Evolutionary conservation across 2,797 vertebrate genomes (phyloP).

Genomic region (Notoglanidium macrostoma): DNA sequence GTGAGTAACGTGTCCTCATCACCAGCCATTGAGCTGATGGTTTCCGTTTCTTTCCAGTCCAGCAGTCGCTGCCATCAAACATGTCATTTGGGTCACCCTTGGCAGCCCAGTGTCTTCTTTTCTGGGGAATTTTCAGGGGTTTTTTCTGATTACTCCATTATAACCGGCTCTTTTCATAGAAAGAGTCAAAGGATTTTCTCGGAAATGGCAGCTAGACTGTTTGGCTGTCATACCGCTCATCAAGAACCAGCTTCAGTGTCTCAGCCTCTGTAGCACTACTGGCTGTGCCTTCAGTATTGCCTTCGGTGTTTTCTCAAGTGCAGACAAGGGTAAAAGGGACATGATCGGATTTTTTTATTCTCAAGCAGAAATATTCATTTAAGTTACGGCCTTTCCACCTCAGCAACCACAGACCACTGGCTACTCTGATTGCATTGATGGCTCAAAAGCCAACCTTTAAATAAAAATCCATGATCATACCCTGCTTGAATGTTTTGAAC

Average conservation of each 20-base stretch:
- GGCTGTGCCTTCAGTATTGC: background rate
- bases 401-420: background rate
- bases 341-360: background rate
- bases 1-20: background rate
- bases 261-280: background rate
- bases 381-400: background rate
- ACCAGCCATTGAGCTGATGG: background rate
- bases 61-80: background rate
- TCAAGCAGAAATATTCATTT: background rate
- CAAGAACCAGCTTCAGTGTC: background rate
- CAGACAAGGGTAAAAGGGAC: background rate
- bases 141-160: background rate
- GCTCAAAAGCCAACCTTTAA: background rate
- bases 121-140: background rate
- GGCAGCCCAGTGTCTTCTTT: background rate
- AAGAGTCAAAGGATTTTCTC: background rate
- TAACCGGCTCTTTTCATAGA: background rate
- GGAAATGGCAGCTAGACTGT: conserved; percentile 17
- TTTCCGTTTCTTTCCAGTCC: background rate
- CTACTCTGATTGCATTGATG: background rate
- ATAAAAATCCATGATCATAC: background rate
- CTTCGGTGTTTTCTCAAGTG: background rate
- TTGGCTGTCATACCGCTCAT: conserved; percentile 20
- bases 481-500: background rate
- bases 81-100: background rate